Evolutionary conservation across 2,797 vertebrate species (phyloP).

Genomic region (Lithobates pipiens): DNA sequence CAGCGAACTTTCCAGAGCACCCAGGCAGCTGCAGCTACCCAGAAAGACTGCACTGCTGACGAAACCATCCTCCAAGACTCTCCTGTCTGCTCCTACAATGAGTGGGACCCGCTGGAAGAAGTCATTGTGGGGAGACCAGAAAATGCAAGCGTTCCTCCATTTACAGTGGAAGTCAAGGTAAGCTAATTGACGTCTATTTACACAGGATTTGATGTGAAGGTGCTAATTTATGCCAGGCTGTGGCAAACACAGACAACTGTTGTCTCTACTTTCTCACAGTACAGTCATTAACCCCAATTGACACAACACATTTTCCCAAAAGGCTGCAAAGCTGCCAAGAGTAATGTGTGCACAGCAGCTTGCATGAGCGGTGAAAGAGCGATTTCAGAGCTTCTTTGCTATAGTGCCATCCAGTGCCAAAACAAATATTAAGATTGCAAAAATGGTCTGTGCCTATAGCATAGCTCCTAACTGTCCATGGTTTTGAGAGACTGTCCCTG

Average conservation of each 20-base stretch:
- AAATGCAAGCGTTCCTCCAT: conserved; percentile 92
- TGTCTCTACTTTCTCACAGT: background rate
- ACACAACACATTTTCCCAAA: background rate
- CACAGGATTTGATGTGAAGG: background rate
- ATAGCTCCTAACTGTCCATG: no score
- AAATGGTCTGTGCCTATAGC: background rate
- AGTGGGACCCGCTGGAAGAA: conserved; percentile 97
- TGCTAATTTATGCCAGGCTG: background rate
- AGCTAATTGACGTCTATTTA: conserved; percentile 29
- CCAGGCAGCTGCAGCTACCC: conserved; percentile 86
- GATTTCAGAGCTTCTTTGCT: background rate
- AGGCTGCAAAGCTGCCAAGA: background rate
- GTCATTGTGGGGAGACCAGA: conserved; percentile 97
- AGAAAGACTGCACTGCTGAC: conserved; percentile 75
- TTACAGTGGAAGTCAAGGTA: conserved; percentile 98
- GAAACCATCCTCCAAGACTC: conserved; percentile 82
- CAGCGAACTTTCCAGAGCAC: conserved; percentile 91
- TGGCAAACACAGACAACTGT: background rate
- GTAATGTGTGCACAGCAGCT: background rate
- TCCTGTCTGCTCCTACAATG: conserved; percentile 92
- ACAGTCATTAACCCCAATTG: conserved; percentile 9
- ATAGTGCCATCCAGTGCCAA: background rate
- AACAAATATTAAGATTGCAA: background rate
- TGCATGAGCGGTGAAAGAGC: no score
- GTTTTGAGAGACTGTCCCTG: no score